Conservation (phyloP, 2,113 vertebrate species). For the Carettochelys insculpta region DNA sequence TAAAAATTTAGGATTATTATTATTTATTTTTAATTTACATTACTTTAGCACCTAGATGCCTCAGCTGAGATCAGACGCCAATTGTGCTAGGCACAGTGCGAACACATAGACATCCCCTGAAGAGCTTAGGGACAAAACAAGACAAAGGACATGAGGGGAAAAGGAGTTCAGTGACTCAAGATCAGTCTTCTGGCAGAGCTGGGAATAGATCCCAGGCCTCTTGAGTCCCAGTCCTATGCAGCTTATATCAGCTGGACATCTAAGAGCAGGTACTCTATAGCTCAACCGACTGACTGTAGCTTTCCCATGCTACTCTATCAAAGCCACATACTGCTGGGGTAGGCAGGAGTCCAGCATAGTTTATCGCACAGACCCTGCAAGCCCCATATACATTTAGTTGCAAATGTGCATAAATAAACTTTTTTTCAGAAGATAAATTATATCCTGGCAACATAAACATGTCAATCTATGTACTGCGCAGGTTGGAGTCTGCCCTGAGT, state of each 20-base stretch:
- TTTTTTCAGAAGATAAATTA: conserved; percentile 34
- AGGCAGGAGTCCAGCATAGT: conserved; percentile 35
- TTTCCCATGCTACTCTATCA: neutral
- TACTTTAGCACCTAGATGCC: neutral
- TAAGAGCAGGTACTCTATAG: neutral
- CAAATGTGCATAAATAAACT: conserved; percentile 30
- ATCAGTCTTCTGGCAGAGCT: neutral
- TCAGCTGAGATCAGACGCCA: neutral
- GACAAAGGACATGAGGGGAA: neutral
- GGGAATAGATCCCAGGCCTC: neutral
- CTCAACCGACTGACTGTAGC: neutral
- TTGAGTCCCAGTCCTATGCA: neutral
- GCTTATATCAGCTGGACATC: neutral
- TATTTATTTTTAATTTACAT: neutral
- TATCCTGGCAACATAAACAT: neutral
- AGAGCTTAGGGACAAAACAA: neutral
- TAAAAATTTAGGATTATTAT: neutral
- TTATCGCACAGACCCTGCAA: conserved; percentile 45
- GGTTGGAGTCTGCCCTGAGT: neutral
- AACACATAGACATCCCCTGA: neutral
- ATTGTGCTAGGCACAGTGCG: neutral
- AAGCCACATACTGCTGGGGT: conserved; percentile 39
- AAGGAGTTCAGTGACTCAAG: conserved; percentile 12
- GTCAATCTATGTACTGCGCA: neutral
- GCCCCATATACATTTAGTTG: conserved; percentile 30